phyloP scores from a whole-genome alignment of 2,113 vertebrate species.

The Anarhynchus alexandrinus region DNA sequence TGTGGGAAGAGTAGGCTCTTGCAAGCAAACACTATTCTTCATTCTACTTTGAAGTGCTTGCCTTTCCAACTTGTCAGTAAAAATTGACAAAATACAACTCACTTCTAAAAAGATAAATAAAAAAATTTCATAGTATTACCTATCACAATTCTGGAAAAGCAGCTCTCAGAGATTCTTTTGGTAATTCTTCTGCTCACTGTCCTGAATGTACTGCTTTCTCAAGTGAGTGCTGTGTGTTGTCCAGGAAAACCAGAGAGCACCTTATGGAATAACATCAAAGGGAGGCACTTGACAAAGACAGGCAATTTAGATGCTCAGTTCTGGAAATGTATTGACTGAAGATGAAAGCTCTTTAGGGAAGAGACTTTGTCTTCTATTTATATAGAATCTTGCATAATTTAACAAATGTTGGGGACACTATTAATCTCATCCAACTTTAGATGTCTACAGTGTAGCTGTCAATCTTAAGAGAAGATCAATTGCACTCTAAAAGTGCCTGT shows the following conservation, averaged over 20 bases:
- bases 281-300: constrained; percentile 49
- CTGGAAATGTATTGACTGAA: constrained; percentile 62
- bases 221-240: constrained; percentile 7
- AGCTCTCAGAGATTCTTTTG: neutral
- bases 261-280: constrained; percentile 63
- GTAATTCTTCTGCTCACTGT: neutral
- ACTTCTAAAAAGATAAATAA: constrained; percentile 18
- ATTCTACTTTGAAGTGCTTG: constrained; percentile 41
- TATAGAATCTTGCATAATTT: constrained; percentile 66
- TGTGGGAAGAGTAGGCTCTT: neutral
- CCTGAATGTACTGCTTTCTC: constrained; percentile 17
- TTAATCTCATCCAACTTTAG: constrained; percentile 67
- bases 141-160: neutral
- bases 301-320: constrained; percentile 62
- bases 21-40: neutral
- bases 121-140: constrained; percentile 22
- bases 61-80: constrained; percentile 2
- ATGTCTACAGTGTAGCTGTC: constrained; percentile 65
- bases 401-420: constrained; percentile 66
- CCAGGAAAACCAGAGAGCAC: constrained; percentile 55
- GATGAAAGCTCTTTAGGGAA: constrained; percentile 65
- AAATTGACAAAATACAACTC: constrained; percentile 19
- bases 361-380: constrained; percentile 66
- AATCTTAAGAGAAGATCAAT: constrained; percentile 70
- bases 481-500: constrained; percentile 53